Evolutionary conservation across 92 coral and sea anemone species (phyloP).

Genomic region (Heteractis magnifica): DNA sequence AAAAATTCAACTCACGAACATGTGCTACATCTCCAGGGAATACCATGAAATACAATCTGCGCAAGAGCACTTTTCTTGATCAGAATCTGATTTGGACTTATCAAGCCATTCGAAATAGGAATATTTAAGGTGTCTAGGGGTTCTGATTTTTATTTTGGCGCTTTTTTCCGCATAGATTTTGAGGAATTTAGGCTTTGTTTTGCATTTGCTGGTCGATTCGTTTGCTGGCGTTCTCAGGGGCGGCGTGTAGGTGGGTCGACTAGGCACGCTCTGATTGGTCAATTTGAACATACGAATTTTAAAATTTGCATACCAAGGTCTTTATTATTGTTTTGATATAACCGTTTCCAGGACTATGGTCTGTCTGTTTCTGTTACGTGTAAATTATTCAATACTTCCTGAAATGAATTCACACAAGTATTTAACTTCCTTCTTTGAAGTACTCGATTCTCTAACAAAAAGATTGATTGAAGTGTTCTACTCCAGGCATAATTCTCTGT

Average conservation of each 20-base stretch:
- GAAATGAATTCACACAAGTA: background rate
- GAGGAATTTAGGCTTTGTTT: background rate
- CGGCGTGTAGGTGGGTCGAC: constrained; percentile 58
- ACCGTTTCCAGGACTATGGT: background rate
- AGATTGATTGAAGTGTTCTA: background rate
- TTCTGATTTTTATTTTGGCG: background rate
- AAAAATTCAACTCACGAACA: background rate
- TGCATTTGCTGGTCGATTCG: background rate
- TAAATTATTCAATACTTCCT: background rate
- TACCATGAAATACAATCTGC: background rate
- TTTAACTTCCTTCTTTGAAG: background rate
- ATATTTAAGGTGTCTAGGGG: background rate
- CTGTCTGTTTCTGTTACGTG: background rate
- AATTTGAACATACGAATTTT: constrained; percentile 3
- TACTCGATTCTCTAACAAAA: background rate
- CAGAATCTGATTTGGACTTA: background rate
- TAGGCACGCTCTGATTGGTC: constrained; percentile 58
- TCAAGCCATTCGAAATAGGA: background rate
- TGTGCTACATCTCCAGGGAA: background rate
- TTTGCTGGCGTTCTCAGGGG: constrained; percentile 33
- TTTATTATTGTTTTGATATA: background rate
- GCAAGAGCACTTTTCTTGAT: background rate
- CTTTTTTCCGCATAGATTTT: background rate
- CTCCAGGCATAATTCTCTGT: background rate
- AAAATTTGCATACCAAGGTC: background rate